Evolutionary conservation across 2,797 vertebrate species (phyloP).

Genomic region (Onychomys torridus): DNA sequence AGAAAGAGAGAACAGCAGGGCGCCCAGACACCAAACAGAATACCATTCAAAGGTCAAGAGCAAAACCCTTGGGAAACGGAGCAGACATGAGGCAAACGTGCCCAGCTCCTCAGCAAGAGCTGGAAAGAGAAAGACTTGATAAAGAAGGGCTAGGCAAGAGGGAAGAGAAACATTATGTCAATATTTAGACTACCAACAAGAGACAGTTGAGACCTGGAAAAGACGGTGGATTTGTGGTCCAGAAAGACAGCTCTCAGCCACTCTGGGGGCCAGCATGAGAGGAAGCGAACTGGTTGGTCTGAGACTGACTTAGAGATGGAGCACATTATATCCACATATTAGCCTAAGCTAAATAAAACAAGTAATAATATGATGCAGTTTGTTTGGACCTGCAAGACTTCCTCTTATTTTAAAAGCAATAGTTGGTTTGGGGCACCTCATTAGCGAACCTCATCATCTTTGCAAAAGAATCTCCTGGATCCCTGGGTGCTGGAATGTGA

Average conservation of each 20-base stretch:
- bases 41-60: constrained; percentile 26
- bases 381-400: neutral
- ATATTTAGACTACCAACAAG: constrained; percentile 82
- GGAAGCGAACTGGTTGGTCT: neutral
- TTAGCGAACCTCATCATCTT: neutral
- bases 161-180: constrained; percentile 75
- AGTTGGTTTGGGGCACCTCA: neutral
- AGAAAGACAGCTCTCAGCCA: constrained; percentile 52
- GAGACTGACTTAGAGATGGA: neutral
- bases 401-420: neutral
- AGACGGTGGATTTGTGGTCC: constrained; percentile 65
- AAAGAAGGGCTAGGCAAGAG: constrained; percentile 71
- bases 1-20: neutral
- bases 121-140: constrained; percentile 71
- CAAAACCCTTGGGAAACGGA: constrained; percentile 34
- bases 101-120: constrained; percentile 51
- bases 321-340: neutral
- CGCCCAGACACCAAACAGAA: neutral
- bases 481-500: neutral
- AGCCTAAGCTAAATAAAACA: neutral
- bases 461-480: neutral
- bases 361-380: neutral
- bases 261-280: neutral
- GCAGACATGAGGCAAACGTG: constrained; percentile 26
- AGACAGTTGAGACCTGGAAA: constrained; percentile 78